Conservation (phyloP, 53 echinoderm and acorn worm genomes). For the Arbacia lixula region DNA sequence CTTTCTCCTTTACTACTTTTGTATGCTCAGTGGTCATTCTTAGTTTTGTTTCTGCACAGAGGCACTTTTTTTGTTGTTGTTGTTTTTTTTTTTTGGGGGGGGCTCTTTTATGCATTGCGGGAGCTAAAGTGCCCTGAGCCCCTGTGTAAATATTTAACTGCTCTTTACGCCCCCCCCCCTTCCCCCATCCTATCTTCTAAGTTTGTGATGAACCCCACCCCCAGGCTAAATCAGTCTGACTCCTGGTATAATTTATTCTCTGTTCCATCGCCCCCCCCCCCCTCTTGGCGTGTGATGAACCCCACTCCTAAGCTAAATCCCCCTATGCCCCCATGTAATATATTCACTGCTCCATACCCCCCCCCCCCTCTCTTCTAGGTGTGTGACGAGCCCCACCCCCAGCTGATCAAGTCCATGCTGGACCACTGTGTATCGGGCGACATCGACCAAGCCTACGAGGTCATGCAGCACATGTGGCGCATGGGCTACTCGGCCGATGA, state of each 20-base stretch:
- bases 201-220: slow-evolving; percentile 99
- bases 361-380: slow-evolving; percentile 61
- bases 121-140: background rate
- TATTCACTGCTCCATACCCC: background rate
- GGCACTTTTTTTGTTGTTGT: too few species aligned
- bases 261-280: too few species aligned
- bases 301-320: background rate
- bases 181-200: too few species aligned
- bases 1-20: too few species aligned
- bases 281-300: too few species aligned
- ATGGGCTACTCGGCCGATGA: slow-evolving; percentile 96
- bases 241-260: too few species aligned
- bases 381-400: slow-evolving; percentile 98
- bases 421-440: slow-evolving; percentile 84
- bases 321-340: background rate
- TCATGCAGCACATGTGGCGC: slow-evolving; percentile 92
- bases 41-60: too few species aligned
- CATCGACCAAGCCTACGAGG: slow-evolving; percentile 91
- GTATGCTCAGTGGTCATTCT: too few species aligned
- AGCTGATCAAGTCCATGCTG: slow-evolving; percentile 91
- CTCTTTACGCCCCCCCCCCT: background rate
- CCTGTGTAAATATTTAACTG: background rate
- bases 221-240: too few species aligned
- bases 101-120: too few species aligned
- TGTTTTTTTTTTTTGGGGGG: too few species aligned